Evolutionary conservation across 2,113 vertebrate genomes (phyloP).

Genomic region (Gallinago media): DNA sequence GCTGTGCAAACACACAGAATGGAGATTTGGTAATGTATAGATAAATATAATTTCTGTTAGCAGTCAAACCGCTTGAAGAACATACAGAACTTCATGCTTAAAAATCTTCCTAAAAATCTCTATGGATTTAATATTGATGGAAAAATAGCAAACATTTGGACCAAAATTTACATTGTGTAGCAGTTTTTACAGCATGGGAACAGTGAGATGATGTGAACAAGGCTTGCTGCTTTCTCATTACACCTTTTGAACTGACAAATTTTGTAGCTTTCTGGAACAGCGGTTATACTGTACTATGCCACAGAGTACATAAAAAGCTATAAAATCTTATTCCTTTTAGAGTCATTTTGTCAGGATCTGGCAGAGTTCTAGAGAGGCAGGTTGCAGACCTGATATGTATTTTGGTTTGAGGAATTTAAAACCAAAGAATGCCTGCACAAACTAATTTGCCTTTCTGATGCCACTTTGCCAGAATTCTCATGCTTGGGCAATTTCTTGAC

Average conservation of each 20-base stretch:
- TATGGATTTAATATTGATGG: not conserved
- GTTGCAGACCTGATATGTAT: not conserved
- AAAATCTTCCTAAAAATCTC: not conserved
- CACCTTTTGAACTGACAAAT: not conserved
- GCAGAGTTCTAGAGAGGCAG: not conserved
- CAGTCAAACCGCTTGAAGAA: not conserved
- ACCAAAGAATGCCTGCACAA: not conserved
- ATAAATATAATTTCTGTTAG: not conserved
- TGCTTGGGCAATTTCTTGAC: not conserved
- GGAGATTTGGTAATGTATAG: not conserved
- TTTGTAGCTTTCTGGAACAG: not conserved
- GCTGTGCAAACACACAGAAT: not conserved
- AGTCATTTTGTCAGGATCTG: not conserved
- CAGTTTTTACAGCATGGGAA: not conserved
- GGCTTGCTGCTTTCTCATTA: not conserved
- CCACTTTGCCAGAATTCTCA: not conserved
- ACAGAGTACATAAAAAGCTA: not conserved
- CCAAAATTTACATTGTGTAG: not conserved
- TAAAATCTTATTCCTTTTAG: not conserved
- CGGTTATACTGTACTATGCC: not conserved
- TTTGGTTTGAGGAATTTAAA: not conserved
- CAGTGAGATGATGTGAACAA: not conserved
- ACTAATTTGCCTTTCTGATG: not conserved
- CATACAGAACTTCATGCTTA: not conserved
- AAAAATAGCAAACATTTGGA: not conserved